Percentiles rank a stretch among this genome's conserved stretches.
phyloP scores from a whole-genome alignment of 2,888 invertebrate species.

The Drosophila atroscutellata region DNA sequence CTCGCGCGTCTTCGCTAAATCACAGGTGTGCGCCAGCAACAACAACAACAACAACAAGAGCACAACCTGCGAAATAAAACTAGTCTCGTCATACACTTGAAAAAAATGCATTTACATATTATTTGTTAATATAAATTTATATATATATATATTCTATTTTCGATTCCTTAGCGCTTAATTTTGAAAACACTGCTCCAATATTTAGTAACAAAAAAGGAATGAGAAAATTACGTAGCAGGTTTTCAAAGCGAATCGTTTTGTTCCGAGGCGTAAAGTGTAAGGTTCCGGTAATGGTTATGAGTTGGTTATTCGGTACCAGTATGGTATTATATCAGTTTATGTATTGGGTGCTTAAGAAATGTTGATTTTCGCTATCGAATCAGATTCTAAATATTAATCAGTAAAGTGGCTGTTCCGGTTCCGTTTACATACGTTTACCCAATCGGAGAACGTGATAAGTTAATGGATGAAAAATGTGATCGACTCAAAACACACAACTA shows the following conservation, averaged over 20 bases:
- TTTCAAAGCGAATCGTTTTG: background rate
- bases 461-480: background rate
- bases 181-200: background rate
- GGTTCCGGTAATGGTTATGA: background rate
- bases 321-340: background rate
- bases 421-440: background rate
- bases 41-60: constrained; percentile 32
- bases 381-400: background rate
- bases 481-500: background rate
- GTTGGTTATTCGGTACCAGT: background rate
- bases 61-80: constrained; percentile 61
- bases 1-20: constrained; percentile 70
- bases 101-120: background rate
- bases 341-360: background rate
- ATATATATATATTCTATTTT: background rate
- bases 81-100: constrained; percentile 27
- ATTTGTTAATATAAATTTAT: background rate
- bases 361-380: background rate
- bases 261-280: background rate
- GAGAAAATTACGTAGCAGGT: background rate
- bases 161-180: background rate
- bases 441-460: background rate
- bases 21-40: constrained; percentile 68
- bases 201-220: background rate
- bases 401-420: background rate